phyloP scores from a whole-genome alignment of 2,888 invertebrate species.

The Melieria crassipennis region DNA sequence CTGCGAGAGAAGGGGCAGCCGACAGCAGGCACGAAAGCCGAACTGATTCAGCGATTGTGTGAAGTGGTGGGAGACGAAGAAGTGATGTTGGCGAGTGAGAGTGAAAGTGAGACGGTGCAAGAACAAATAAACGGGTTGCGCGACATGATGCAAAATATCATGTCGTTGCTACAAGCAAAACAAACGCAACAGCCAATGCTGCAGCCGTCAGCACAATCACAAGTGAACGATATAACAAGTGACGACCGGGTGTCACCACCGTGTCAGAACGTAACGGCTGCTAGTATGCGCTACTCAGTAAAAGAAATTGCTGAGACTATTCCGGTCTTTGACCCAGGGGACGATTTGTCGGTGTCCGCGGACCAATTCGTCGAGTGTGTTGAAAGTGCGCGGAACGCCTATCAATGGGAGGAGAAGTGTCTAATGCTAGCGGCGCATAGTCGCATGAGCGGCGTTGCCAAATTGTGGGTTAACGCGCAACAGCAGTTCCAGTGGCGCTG shows the following conservation, averaged over 20 bases:
- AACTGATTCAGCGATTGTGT: slow-evolving; percentile 13
- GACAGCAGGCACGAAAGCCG: slow-evolving; percentile 18
- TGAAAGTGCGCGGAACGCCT: not conserved
- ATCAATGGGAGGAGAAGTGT: slow-evolving; percentile 8
- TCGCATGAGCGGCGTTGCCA: slow-evolving; percentile 8
- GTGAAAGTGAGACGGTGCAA: slow-evolving; percentile 1
- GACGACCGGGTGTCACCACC: not conserved
- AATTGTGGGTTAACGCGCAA: not conserved
- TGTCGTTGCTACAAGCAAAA: slow-evolving; percentile 1
- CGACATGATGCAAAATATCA: slow-evolving; percentile 12
- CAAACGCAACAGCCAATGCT: not conserved
- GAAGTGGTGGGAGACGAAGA: slow-evolving; percentile 12
- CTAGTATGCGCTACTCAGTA: slow-evolving; percentile 9
- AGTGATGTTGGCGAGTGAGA: not conserved
- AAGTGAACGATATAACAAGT: not conserved
- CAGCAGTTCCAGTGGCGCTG: too few relatives aligned
- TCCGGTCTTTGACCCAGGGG: slow-evolving; percentile 22
- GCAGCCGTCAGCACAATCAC: not conserved
- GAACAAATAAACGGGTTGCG: slow-evolving; percentile 22
- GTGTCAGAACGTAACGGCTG: not conserved
- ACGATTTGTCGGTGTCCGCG: slow-evolving; percentile 7
- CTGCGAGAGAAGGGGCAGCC: slow-evolving; percentile 5
- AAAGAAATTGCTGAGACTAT: slow-evolving; percentile 32
- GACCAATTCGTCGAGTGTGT: slow-evolving; percentile 30
- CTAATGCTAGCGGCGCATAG: not conserved